phyloP scores from a whole-genome alignment of 2,113 vertebrate genomes.

The Podarcis muralis region DNA sequence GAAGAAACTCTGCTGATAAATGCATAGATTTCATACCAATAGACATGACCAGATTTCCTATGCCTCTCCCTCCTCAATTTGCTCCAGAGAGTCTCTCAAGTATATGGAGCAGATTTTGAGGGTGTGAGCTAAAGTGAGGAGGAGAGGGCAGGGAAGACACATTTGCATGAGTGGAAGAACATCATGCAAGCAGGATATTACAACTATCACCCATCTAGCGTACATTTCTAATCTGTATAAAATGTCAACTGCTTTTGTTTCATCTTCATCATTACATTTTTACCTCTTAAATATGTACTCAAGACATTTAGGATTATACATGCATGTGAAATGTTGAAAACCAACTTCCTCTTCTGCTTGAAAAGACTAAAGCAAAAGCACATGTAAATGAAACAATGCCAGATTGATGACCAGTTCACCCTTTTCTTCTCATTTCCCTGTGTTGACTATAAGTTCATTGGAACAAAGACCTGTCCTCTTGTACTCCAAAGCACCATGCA shows the following conservation, averaged over 20 bases:
- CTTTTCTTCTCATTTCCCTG: background rate
- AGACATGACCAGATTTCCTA: no score
- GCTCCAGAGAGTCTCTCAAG: no score
- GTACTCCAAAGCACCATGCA: background rate
- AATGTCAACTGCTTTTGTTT: background rate
- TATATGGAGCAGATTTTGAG: no score
- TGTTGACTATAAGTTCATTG: background rate
- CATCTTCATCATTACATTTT: background rate
- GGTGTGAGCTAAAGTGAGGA: no score
- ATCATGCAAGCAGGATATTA: no score
- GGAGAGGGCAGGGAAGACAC: no score
- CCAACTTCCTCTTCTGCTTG: background rate
- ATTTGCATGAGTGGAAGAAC: no score
- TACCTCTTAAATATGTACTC: background rate
- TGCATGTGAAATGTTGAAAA: background rate
- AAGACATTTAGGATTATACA: background rate
- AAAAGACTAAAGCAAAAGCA: background rate
- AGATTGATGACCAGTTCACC: background rate
- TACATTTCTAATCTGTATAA: background rate
- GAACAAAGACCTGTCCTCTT: background rate
- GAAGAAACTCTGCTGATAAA: slow-evolving; percentile 2
- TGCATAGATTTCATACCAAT: no score
- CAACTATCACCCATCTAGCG: no score
- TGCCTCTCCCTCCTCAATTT: no score
- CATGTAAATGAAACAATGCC: background rate